Conservation (phyloP, 2,113 vertebrate genomes). For the Felis catus region DNA sequence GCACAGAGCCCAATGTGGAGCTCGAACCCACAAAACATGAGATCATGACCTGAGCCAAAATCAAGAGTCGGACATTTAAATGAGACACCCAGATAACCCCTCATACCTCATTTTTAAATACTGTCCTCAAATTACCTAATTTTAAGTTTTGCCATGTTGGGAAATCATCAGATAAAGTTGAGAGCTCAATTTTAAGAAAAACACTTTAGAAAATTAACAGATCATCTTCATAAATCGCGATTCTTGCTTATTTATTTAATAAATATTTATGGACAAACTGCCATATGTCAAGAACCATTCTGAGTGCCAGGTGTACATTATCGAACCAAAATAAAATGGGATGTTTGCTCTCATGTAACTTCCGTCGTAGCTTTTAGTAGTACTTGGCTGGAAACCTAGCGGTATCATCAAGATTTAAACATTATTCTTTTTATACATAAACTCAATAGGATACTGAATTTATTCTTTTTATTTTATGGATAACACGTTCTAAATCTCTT, state of each 20-base stretch:
- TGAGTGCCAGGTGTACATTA: not conserved
- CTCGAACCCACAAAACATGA: too few species aligned
- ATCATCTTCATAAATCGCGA: not conserved
- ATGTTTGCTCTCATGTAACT: not conserved
- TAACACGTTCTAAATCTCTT: not conserved
- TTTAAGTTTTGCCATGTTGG: not conserved
- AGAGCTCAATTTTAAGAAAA: not conserved
- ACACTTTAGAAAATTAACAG: not conserved
- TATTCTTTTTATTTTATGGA: not conserved
- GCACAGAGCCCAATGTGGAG: too few species aligned
- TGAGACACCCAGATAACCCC: too few species aligned
- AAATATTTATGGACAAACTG: not conserved
- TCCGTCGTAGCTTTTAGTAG: not conserved
- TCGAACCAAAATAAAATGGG: not conserved
- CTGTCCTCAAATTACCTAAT: not conserved
- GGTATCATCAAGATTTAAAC: not conserved
- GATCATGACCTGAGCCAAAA: too few species aligned
- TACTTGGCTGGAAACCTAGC: not conserved
- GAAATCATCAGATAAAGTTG: not conserved
- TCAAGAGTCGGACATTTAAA: too few species aligned
- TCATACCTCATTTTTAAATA: not conserved
- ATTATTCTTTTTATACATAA: not conserved
- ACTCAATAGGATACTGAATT: not conserved
- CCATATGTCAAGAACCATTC: not conserved
- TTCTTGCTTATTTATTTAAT: not conserved